phyloP scores from a whole-genome alignment of 2,888 invertebrate species.

The Girardia tigrina region DNA sequence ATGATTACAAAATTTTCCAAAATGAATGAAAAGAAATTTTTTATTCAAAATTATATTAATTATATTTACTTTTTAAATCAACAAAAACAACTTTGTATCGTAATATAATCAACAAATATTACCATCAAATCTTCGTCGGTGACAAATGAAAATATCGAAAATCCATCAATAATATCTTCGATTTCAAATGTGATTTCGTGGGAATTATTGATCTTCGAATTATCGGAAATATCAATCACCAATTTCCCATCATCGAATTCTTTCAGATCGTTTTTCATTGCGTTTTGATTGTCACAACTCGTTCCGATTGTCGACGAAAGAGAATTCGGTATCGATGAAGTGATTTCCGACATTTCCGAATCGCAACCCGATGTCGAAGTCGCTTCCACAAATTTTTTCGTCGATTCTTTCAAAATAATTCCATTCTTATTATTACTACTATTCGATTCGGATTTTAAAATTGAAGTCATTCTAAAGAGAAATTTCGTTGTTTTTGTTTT shows the following conservation, averaged over 20 bases:
- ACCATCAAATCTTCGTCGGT: constrained; percentile 1
- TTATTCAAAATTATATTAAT: too few relatives aligned
- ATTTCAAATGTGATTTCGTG: not conserved
- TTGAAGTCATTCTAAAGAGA: constrained; percentile 1
- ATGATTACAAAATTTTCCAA: too few relatives aligned
- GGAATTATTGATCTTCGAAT: not conserved
- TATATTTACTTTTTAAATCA: too few relatives aligned
- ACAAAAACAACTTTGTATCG: too few relatives aligned
- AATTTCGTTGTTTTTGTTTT: too few relatives aligned
- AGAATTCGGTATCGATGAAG: not conserved
- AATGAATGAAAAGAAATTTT: too few relatives aligned
- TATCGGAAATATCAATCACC: not conserved
- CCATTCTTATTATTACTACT: constrained; percentile 5
- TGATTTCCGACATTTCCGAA: constrained; percentile 19
- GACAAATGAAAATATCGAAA: constrained; percentile 11
- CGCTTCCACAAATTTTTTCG: constrained; percentile 10
- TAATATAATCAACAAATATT: too few relatives aligned
- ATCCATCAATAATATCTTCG: not conserved
- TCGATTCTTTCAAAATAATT: constrained; percentile 16
- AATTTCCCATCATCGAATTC: not conserved
- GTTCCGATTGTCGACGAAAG: not conserved
- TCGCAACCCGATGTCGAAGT: constrained; percentile 2
- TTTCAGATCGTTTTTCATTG: not conserved
- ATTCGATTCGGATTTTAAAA: constrained; percentile 13
- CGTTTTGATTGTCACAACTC: not conserved